These are phyloP conservation scores for Megalonaias nervosa DNA, from an alignment of 1,140 invertebrate genomes.

Conservation along the genomic window DNA sequence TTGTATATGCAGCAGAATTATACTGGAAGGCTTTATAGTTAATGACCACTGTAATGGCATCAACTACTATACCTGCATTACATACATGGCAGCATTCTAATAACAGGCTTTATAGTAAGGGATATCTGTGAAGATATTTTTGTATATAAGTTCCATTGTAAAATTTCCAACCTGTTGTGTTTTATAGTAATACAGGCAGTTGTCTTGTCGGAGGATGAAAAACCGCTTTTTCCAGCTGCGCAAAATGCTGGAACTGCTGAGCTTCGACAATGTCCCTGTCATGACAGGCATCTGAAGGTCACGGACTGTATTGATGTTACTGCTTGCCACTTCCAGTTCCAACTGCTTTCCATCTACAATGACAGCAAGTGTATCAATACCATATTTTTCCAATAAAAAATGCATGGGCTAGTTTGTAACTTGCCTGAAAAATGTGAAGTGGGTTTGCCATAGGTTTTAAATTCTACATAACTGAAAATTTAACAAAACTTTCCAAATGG, in stretches of 20 bases:
- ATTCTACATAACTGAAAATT: no score
- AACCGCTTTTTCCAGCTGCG: conserved; percentile 86
- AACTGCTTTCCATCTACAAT: conserved; percentile 79
- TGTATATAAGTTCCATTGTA: neutral
- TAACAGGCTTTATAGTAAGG: no score
- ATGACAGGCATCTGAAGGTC: conserved; percentile 77
- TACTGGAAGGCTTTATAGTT: neutral
- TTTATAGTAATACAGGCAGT: conserved; percentile 97
- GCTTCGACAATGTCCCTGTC: conserved; percentile 67
- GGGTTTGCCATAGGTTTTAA: no score
- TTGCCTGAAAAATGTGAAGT: no score
- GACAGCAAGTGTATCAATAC: conserved; percentile 2
- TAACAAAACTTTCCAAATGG: no score
- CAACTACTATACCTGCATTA: neutral
- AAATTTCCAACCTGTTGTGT: conserved; percentile 76
- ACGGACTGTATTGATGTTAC: conserved; percentile 48
- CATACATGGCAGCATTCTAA: neutral
- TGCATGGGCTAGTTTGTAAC: no score
- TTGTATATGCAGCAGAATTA: neutral
- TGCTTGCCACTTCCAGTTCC: conserved; percentile 86
- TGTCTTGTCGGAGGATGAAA: conserved; percentile 92
- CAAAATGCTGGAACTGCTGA: conserved; percentile 49
- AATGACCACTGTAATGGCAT: neutral
- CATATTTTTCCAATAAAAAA: neutral
- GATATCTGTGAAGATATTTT: neutral